These are phyloP conservation scores for Melieria crassipennis DNA, from an alignment of 2,888 invertebrate genomes.

Conservation along the genomic window DNA sequence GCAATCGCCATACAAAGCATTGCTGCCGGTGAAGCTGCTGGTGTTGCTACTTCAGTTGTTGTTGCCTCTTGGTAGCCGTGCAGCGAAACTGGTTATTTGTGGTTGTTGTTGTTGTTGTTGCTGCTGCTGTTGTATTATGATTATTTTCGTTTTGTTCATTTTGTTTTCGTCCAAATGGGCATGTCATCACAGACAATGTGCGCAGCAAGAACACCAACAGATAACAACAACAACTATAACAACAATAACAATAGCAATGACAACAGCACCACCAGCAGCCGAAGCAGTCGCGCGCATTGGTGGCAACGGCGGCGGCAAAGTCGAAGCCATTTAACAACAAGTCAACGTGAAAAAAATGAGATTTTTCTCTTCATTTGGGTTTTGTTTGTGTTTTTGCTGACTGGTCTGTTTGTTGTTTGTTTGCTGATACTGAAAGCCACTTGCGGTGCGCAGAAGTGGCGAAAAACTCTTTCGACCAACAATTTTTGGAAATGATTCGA, in stretches of 20 bases:
- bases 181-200: constrained; percentile 48
- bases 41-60: constrained; percentile 13
- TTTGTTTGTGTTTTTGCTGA: constrained; percentile 6
- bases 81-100: constrained; percentile 44
- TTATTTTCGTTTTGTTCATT: constrained; percentile 29
- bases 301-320: constrained; percentile 39
- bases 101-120: constrained; percentile 30
- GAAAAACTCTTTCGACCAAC: constrained; percentile 11
- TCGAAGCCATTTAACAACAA: constrained; percentile 46
- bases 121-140: constrained; percentile 38
- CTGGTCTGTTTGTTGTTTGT: constrained; percentile 16
- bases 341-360: constrained; percentile 4
- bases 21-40: constrained; percentile 4
- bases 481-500: constrained; percentile 13
- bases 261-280: constrained; percentile 29
- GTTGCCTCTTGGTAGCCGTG: constrained; percentile 31
- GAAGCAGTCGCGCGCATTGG: constrained; percentile 28
- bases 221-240: constrained; percentile 30
- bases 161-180: constrained; percentile 47
- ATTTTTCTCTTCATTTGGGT: constrained; percentile 29
- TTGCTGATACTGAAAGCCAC: constrained; percentile 26
- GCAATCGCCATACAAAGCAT: constrained; percentile 30
- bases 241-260: constrained; percentile 35
- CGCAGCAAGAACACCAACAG: constrained; percentile 40
- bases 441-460: constrained; percentile 9